Conservation (phyloP, 1,140 invertebrate genomes). For the Centruroides sculpturatus region DNA sequence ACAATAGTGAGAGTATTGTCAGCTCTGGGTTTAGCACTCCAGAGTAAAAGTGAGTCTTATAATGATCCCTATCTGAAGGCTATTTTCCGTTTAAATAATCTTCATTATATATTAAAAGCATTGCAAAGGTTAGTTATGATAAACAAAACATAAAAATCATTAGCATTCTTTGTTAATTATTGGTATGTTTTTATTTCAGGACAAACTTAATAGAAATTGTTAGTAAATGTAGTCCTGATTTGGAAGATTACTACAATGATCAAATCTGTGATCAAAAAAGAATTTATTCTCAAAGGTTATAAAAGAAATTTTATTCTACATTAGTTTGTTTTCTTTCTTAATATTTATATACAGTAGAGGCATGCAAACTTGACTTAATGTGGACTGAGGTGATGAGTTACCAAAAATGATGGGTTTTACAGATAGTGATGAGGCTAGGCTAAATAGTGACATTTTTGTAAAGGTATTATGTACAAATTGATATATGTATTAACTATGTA, state of each 20-base stretch:
- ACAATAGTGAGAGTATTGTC: conserved; percentile 45
- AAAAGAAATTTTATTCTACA: neutral
- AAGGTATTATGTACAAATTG: no score
- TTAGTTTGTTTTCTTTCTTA: neutral
- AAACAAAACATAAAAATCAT: neutral
- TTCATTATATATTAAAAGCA: conserved; percentile 81
- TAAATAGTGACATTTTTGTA: no score
- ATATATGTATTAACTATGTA: no score
- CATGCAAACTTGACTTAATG: no score
- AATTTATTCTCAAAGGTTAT: conserved; percentile 56
- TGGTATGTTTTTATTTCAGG: conserved; percentile 18
- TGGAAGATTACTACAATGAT: conserved; percentile 60
- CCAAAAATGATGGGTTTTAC: no score
- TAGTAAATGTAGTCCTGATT: conserved; percentile 59
- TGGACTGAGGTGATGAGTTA: no score
- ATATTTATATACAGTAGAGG: no score
- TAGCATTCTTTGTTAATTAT: neutral
- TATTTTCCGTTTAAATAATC: conserved; percentile 77
- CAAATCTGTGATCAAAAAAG: conserved; percentile 65
- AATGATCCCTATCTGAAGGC: conserved; percentile 63
- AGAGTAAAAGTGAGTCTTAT: conserved; percentile 60
- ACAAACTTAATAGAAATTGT: conserved; percentile 63
- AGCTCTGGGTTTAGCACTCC: conserved; percentile 64
- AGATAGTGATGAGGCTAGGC: no score
- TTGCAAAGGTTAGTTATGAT: conserved; percentile 45